Base-by-base conservation (phyloP, 2,888 invertebrate species). In the Brenthis ino region DNA sequence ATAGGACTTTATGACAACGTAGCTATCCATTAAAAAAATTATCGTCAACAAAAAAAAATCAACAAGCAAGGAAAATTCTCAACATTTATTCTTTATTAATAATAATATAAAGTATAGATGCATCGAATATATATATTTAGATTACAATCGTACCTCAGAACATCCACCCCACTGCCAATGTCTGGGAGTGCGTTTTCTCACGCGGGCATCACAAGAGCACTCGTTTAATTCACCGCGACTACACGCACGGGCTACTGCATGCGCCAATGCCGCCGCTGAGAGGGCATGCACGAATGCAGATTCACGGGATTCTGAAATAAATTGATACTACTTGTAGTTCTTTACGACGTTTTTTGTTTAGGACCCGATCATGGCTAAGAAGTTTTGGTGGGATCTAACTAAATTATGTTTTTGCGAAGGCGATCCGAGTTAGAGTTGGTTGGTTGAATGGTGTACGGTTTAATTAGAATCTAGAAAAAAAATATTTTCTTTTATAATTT, bases 121-220 rank as follows among this genome's bases (percentile, higher is more conserved):
- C 14, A 33, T 63, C 13, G 53, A 63, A 24, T 20, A 14, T 12
- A 12, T 20, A 20, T 16, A 13, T 33, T 16, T 33, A 20, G 2
- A n/a, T 16, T 63, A 16, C 13, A 13, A 54, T 43, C 20, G 53
- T 88, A 95, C 96, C 94, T 98, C 98, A 51, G 98, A 98, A 87
- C 98, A 98, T 0, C 98, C 98, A 70, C 98, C 98, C 98, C 98
- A 98, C 86, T 98, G 96, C 96, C 96, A 96, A 77, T 95, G 95
- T 73, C 96, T 94, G 37, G 96, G 95, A n/a, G 95, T 95, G 76
- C 95, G 94, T 77, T 94, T 94, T 78, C 96, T 93, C n/a, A 96
- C 95, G 64, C 95, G 94, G 72, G 95, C 95, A 85, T 98, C 98
- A 84, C 98, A 98, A 53, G 97, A 96, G 86, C 98, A 98, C 82